Base-by-base conservation (phyloP, 1,140 invertebrate genomes). In the Lasioglossum albipes region DNA sequence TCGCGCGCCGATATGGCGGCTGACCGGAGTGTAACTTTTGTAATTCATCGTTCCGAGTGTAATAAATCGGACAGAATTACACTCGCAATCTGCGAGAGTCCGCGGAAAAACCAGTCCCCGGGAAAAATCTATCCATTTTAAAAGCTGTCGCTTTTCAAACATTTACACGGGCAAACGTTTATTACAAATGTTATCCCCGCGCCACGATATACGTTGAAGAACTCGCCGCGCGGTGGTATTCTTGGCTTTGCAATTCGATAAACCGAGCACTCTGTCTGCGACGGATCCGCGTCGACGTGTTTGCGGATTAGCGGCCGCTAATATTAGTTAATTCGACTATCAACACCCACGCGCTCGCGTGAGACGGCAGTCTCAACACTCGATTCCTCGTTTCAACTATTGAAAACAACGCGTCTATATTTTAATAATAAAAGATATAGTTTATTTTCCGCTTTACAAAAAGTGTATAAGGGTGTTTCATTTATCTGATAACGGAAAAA, bases 1-100 rank as follows among this genome's bases (percentile, higher is more conserved):
- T 16, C 45, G 22, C 52, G 3, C 22, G 52, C 20, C 62, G n/a
- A 75, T 75, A 75, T 54, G 36, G 22, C 27, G n/a, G 31, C 52
- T 1, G 13, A 36, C 18, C 52, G 27, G 7, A 16, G 22, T 10
- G 16, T 18, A 45, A 22, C 31, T 20, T 75, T 67, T 57, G 73
- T 52, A 69, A 69, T 69, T 69, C 66, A 70, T 69, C 18, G 66
- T 49, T 59, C 3, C 18, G 16, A n/a, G n/a, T 45, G 36, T 31
- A 59, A 70, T 77, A 61, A 77, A 77, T 59, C 66, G 16, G 27
- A 13, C 7, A 13, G 62, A 59, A 61, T 45, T 69, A 75, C 20
- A 64, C 45, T 74, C 45, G 45, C 59, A 42, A 73, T 36, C 52
- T 22, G 0, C 13, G 18, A 31, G 59, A 49, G 42, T 74, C 52